Percentiles rank a stretch among this genome's conserved stretches.
Evolutionary conservation across 2,113 vertebrate species (phyloP).

Genomic region (Xiphophorus maculatus): DNA sequence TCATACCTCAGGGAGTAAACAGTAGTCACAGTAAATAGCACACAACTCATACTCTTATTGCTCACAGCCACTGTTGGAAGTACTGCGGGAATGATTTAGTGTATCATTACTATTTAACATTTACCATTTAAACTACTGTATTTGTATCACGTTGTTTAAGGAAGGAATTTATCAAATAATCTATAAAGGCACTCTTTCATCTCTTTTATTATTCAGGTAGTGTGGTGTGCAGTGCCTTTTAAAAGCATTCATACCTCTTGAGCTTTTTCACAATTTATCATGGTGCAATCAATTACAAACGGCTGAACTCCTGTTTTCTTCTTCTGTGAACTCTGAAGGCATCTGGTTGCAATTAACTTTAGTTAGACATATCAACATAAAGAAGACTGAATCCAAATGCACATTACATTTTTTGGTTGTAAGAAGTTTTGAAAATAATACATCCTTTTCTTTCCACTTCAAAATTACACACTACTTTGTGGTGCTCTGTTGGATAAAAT

Average conservation of each 20-base stretch:
- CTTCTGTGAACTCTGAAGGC: too few species aligned
- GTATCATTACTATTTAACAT: not conserved
- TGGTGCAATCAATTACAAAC: too few species aligned
- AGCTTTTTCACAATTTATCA: too few species aligned
- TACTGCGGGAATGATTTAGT: not conserved
- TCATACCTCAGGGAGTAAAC: conserved; percentile 40
- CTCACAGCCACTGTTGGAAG: not conserved
- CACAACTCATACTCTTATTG: not conserved
- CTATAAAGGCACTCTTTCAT: not conserved
- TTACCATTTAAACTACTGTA: not conserved
- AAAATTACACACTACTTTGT: too few species aligned
- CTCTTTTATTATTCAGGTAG: not conserved
- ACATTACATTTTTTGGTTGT: not conserved
- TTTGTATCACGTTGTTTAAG: not conserved
- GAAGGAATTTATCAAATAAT: conserved; percentile 8
- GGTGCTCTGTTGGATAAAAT: too few species aligned
- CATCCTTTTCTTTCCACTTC: too few species aligned
- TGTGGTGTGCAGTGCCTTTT: not conserved
- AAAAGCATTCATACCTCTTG: not conserved
- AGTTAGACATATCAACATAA: too few species aligned
- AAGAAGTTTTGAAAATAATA: not conserved
- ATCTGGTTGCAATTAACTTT: too few species aligned
- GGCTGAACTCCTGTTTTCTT: too few species aligned
- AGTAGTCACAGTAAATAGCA: conserved; percentile 13
- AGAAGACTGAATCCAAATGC: not conserved